phyloP scores from a whole-genome alignment of 2,113 vertebrate genomes.

The Pelusios castaneus region DNA sequence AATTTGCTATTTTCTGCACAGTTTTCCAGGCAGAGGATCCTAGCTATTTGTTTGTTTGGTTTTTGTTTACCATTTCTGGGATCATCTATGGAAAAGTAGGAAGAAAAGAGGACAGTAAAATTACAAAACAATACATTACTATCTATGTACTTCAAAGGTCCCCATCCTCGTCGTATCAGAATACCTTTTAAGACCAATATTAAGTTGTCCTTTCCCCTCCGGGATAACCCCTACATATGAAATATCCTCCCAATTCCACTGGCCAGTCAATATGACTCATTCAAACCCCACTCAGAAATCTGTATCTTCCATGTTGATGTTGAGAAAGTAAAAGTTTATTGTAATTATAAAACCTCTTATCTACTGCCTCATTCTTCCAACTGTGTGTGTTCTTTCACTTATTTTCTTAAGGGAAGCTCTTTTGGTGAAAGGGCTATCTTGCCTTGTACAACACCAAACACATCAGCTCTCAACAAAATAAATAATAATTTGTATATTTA shows the following conservation, averaged over 20 bases:
- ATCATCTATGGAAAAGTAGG: not conserved
- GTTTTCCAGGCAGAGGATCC: not conserved
- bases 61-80: not conserved
- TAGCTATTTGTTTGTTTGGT: not conserved
- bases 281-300: not conserved
- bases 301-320: not conserved
- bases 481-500: not conserved
- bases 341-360: not conserved
- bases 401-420: not conserved
- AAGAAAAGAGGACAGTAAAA: not conserved
- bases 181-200: not conserved
- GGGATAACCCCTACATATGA: not conserved
- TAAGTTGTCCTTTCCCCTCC: not conserved
- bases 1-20: not conserved
- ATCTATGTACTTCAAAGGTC: not conserved
- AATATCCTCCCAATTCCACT: not conserved
- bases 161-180: not conserved
- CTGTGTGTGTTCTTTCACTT: not conserved
- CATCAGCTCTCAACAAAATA: not conserved
- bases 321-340: not conserved
- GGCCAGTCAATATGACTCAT: not conserved
- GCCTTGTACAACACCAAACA: not conserved
- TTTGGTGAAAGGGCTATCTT: not conserved
- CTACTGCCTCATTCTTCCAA: not conserved
- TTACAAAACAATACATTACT: not conserved